Conservation (phyloP, 1,140 invertebrate species). For the Drosophila rufa region DNA sequence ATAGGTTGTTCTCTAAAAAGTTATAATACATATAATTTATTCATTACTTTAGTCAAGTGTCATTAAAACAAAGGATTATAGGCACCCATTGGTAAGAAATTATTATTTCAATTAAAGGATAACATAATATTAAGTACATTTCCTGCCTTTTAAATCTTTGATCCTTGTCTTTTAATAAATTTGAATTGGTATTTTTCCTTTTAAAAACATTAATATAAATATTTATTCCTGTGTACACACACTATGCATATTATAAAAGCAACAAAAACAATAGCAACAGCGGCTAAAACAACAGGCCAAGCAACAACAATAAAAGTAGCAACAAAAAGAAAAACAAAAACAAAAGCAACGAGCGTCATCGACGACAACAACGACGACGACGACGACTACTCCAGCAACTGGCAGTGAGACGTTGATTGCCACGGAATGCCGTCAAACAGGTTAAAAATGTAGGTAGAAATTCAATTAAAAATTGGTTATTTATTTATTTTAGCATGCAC, state of each 20-base stretch:
- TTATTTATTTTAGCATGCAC: constrained; percentile 84
- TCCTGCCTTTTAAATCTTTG: too few species aligned
- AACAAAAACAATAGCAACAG: constrained; percentile 54
- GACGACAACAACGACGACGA: constrained; percentile 57
- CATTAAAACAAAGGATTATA: too few species aligned
- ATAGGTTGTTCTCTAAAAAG: too few species aligned
- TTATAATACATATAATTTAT: too few species aligned
- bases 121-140: too few species aligned
- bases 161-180: too few species aligned
- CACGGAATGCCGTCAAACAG: constrained; percentile 84
- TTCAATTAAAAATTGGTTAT: constrained; percentile 85
- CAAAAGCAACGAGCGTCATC: constrained; percentile 56
- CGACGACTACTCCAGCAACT: constrained; percentile 70
- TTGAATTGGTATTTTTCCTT: too few species aligned
- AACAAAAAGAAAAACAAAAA: constrained; percentile 25
- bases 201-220: neutral
- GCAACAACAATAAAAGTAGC: constrained; percentile 21
- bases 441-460: constrained; percentile 85
- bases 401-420: constrained; percentile 79
- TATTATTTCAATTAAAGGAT: too few species aligned
- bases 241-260: constrained; percentile 76
- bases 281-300: constrained; percentile 41
- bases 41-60: too few species aligned
- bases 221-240: constrained; percentile 18
- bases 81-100: too few species aligned